Base-by-base conservation (phyloP, 2,888 invertebrate genomes). In the Anarsia innoxiella region DNA sequence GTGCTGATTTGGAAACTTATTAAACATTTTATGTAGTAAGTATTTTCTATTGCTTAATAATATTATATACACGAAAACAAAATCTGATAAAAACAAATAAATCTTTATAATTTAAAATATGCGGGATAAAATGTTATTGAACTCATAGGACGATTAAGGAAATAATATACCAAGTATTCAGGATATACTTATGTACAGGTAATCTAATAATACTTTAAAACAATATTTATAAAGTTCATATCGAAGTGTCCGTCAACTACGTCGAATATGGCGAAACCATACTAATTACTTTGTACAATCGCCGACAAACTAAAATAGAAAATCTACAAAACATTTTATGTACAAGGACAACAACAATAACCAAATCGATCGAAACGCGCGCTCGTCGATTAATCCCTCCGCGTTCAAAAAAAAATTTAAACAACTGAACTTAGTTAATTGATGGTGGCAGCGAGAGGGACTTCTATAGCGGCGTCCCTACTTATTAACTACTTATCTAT, bases 121-220 rank as follows among this genome's bases (percentile, higher is more conserved):
- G 40, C 38, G 47, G 48, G 42, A 53, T 38, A 39, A 39, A 36
- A 33, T 36, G 31, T 34, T 47, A n/a, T n/a, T n/a, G n/a, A n/a
- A n/a, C n/a, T n/a, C n/a, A n/a, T n/a, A n/a, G n/a, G n/a, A n/a
- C n/a, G n/a, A n/a, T n/a, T n/a, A n/a, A n/a, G n/a, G n/a, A n/a
- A n/a, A n/a, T n/a, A n/a, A n/a, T n/a, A n/a, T n/a, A n/a, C n/a
- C n/a, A n/a, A n/a, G n/a, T 41, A 72, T 66, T 70, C 59, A 64
- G 66, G 67, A 74, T 73, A 74, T 72, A 71, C 71, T 68, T 83
- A 83, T 79, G 53, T 79, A 79, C 80, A 82, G 50, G 67, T 82
- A 78, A 68, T 69, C 82, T 83, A 83, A 75, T 82, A 83, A 83
- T 82, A 83, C 82, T 82, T 80, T 78, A 69, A 80, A 82, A 80